These are phyloP conservation scores for Phaethornis superciliosus DNA, from an alignment of 2,113 vertebrate species.

Conservation along the genomic window DNA sequence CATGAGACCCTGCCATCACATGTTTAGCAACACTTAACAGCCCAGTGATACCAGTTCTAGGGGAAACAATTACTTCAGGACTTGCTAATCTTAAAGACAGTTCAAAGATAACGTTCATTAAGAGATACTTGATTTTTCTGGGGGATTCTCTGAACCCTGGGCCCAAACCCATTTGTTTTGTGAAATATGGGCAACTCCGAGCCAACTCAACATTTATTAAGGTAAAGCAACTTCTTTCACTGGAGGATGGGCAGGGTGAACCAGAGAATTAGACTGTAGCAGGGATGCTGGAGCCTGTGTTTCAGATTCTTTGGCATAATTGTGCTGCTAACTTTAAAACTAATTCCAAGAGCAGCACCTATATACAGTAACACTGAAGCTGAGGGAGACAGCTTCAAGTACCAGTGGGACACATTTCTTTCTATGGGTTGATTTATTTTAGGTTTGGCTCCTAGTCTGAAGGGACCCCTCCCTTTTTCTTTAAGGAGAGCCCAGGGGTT, in stretches of 20 bases:
- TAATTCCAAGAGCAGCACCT: background rate
- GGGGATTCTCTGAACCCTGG: background rate
- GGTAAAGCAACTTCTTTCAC: background rate
- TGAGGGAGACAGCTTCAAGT: background rate
- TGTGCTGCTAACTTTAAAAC: background rate
- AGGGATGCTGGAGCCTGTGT: background rate
- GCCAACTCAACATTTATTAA: background rate
- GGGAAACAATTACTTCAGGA: background rate
- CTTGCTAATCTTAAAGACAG: background rate
- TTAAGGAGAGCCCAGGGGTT: background rate
- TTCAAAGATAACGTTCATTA: background rate
- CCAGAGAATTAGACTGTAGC: background rate
- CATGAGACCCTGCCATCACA: background rate
- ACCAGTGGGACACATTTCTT: background rate
- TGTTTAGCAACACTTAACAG: accelerated
- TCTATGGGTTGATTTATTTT: background rate
- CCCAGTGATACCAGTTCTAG: background rate
- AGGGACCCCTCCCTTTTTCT: background rate
- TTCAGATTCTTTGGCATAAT: background rate
- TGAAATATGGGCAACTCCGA: background rate
- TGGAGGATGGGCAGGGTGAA: background rate
- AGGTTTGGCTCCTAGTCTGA: background rate
- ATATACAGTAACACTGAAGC: background rate
- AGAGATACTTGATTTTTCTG: background rate
- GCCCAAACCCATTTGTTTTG: background rate